Evolutionary conservation across 2,113 vertebrate genomes (phyloP), one percentile per base, ranked within the genome.

Genomic region (Pholis gunnellus): DNA sequence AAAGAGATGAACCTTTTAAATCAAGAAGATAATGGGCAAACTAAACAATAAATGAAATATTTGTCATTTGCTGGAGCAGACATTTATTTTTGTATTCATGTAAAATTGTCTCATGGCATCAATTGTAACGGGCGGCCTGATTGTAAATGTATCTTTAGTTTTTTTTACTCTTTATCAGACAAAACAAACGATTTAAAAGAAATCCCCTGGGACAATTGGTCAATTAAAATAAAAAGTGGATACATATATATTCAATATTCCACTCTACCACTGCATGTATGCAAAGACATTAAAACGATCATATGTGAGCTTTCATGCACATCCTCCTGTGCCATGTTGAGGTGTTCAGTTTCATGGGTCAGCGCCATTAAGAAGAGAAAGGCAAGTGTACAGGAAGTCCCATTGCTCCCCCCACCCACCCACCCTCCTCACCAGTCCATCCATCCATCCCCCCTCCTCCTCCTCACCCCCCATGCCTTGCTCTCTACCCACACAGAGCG

Each of bases 281-380:
- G 14, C 72, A 36, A 29, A 56, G 31, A 22, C 6, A 48, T 66
- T 40, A 61, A 61, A 75, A 74, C 34, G 50, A 75, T 76, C 73
- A 46, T 29, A 72, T 38, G 57, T 64, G 9, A 18, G 52, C 54
- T 65, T 70, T 78, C 79, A 46, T 61, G 79, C 77, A 66, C 52
- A 29, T 72, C 74, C 54, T 65, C 57, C 76, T 52, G 74, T 52
- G 72, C 78, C 82, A 81, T 60, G 88, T 89, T 67, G 48, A 65
- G 89, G 92, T 91, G 92, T 94, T 92, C 75, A 87, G 89, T 94
- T 94, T 93, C 93, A 93, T 84, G 82, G 87, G 72, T 89, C 83
- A 89, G 88, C 76, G 93, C 94, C 91, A 94, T 94, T 93, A 93
- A 88, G 90, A 75, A 87, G 67, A 81, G 77, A 85, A 87, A 89